Evolutionary conservation across 2,888 invertebrate species (phyloP).

Genomic region (Myopa testacea): DNA sequence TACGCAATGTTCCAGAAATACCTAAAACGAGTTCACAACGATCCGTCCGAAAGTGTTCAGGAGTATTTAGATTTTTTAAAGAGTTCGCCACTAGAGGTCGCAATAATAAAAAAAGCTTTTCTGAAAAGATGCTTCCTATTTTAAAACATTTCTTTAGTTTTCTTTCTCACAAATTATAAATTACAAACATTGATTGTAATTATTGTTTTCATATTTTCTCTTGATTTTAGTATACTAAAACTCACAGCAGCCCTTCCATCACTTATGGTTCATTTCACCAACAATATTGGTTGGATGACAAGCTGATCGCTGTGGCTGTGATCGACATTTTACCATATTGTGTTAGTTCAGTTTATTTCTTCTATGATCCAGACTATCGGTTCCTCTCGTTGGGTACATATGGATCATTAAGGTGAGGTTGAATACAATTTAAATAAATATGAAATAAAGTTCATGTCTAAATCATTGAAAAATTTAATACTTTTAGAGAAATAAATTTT

Average conservation of each 20-base stretch:
- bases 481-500: conserved; percentile 84
- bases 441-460: too few relatives aligned
- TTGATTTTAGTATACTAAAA: conserved; percentile 42
- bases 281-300: conserved; percentile 93
- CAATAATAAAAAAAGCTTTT: background rate
- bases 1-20: conserved; percentile 76
- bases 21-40: conserved; percentile 77
- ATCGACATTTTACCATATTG: conserved; percentile 93
- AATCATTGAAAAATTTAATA: too few relatives aligned
- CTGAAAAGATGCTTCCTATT: background rate
- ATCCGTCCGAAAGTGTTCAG: conserved; percentile 71
- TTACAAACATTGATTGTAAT: background rate
- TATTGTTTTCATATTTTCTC: background rate
- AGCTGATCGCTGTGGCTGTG: conserved; percentile 95
- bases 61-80: conserved; percentile 78
- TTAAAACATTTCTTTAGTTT: background rate
- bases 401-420: conserved; percentile 84
- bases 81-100: conserved; percentile 77
- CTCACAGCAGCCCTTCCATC: conserved; percentile 70
- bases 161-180: background rate
- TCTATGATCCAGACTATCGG: conserved; percentile 94
- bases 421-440: background rate
- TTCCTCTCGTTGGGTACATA: conserved; percentile 93
- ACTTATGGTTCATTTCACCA: conserved; percentile 96
- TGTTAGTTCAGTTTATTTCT: conserved; percentile 97